Evolutionary conservation across 1,140 invertebrate genomes (phyloP).

Genomic region (Ctenoplectra terminalis): DNA sequence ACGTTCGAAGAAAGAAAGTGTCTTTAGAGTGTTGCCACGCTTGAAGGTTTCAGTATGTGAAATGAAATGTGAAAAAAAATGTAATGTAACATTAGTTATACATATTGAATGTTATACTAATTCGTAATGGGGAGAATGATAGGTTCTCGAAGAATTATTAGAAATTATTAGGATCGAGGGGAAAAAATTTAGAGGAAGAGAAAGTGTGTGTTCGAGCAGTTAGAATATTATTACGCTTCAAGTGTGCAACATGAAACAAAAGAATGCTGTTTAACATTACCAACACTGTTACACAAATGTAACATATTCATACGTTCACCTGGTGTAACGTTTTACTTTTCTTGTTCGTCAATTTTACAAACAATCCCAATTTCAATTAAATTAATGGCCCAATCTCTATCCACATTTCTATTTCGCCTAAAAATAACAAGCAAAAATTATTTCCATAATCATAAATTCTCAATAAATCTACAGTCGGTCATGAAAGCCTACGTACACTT

Average conservation of each 20-base stretch:
- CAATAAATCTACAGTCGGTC: too few relatives aligned
- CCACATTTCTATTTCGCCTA: too few relatives aligned
- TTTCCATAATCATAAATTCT: too few relatives aligned
- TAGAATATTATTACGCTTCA: background rate
- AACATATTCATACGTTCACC: background rate
- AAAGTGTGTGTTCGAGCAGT: slow-evolving; percentile 4
- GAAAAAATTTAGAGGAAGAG: slow-evolving; percentile 19
- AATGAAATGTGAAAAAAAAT: background rate
- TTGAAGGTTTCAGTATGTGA: background rate
- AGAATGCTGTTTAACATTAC: background rate
- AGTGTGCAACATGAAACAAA: background rate
- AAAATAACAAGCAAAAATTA: too few relatives aligned
- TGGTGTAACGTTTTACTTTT: background rate
- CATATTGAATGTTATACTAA: background rate
- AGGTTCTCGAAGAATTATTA: background rate
- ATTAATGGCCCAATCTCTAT: too few relatives aligned
- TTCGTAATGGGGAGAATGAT: background rate
- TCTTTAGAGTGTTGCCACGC: slow-evolving; percentile 4
- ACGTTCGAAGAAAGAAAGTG: slow-evolving; percentile 17
- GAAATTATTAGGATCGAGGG: slow-evolving; percentile 15
- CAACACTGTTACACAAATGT: too few relatives aligned
- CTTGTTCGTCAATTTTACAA: background rate
- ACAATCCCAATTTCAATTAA: background rate
- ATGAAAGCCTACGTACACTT: too few relatives aligned
- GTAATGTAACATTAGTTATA: background rate